These are phyloP conservation scores for Hippocampus guttulatus DNA, from an alignment of 2,113 vertebrate genomes.

Conservation along the genomic window DNA sequence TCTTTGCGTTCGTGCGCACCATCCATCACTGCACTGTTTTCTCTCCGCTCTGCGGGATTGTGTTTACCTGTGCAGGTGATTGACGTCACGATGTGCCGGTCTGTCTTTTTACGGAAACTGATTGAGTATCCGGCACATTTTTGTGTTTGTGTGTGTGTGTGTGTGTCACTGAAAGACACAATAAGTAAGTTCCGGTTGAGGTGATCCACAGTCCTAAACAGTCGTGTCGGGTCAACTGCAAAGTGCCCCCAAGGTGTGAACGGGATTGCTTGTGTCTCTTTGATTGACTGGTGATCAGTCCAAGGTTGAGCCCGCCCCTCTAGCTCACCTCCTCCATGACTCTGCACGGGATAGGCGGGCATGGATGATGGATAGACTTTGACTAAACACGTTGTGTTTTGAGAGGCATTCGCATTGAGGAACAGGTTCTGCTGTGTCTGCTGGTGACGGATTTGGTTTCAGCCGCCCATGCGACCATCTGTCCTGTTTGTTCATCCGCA, in stretches of 20 bases:
- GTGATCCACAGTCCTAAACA: background rate
- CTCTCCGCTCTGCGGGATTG: constrained; percentile 45
- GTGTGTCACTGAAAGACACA: background rate
- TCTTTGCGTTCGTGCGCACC: constrained; percentile 9
- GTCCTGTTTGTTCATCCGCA: constrained; percentile 25
- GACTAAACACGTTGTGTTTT: constrained; percentile 16
- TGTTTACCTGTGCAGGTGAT: constrained; percentile 60
- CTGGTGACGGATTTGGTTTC: constrained; percentile 38
- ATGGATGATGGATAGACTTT: constrained; percentile 4
- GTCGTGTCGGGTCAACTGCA: background rate
- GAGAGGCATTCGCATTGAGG: constrained; percentile 35
- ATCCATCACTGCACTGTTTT: constrained; percentile 46
- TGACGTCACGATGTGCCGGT: constrained; percentile 28
- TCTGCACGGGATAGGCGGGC: background rate
- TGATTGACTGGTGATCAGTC: background rate
- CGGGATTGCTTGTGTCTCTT: background rate
- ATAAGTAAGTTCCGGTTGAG: background rate
- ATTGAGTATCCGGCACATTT: too few species aligned
- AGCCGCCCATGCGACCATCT: constrained; percentile 30
- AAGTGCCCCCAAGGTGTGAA: background rate
- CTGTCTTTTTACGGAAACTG: too few species aligned
- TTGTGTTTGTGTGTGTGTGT: background rate
- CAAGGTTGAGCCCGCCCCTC: background rate
- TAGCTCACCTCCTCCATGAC: background rate
- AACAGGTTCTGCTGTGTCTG: constrained; percentile 21